Evolutionary conservation across 2,888 invertebrate species (phyloP), one percentile per base, ranked within the genome.

Genomic region (Euclidia mi): DNA sequence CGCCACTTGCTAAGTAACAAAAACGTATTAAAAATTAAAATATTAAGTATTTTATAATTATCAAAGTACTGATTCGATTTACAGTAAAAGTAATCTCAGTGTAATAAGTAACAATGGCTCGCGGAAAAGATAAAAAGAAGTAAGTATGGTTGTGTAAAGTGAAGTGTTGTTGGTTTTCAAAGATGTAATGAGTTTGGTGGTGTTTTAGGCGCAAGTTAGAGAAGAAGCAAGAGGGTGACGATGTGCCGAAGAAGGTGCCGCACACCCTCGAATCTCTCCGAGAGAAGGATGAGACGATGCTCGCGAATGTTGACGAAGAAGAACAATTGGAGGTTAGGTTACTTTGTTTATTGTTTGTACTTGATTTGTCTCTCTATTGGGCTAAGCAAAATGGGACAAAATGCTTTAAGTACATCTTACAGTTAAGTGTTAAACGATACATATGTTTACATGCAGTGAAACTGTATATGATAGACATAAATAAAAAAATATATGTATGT

Each of bases 221-320:
- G 75, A 94, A 93, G 77, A 91, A 93, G 55, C 91, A 93, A 69
- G 94, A 94, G 74, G 94, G 93, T 0, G 94, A 94, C 2, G 92
- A 93, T 85, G 93, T 87, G 0, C 92, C 92, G 1, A 94, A 93
- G 77, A 82, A 94, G 67, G 75, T 93, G 9, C 99, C 99, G 0
- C 98, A 98, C 83, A 99, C 99, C 0, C 96, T 99, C 77, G 99
- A 99, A 88, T 98, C 97, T 71, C 96, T 98, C 60, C 95, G 99
- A 53, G 98, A 98, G 82, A 96, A 96, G 75, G 99, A 99, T 95
- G 98, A 98, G 83, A 99, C 99, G 0, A 96, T 96, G 83, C 95
- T 98, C 12, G 96, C 95, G 1, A 96, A 97, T 80, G 91, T 96
- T 10, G 97, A 98, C 52, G 96, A 96, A 1, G 97, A 97, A 46